phyloP scores from a whole-genome alignment of 2,888 invertebrate genomes.

The Phania funesta region DNA sequence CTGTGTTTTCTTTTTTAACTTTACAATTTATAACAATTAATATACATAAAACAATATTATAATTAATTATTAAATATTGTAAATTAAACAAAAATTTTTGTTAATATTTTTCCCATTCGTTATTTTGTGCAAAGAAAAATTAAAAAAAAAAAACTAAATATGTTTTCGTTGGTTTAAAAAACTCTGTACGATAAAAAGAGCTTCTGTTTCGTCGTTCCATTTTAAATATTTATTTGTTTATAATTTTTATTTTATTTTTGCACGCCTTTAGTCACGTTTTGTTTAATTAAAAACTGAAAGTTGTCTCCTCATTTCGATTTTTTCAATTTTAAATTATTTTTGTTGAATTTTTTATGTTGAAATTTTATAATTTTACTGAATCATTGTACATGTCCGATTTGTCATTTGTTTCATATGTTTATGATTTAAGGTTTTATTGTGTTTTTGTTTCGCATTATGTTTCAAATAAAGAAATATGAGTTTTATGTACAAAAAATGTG shows the following conservation, averaged over 20 bases:
- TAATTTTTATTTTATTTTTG: slow-evolving; percentile 66
- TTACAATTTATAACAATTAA: slow-evolving; percentile 8
- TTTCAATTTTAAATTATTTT: slow-evolving; percentile 10
- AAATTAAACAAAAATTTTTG: slow-evolving; percentile 24
- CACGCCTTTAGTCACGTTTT: slow-evolving; percentile 64
- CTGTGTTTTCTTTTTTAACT: neutral
- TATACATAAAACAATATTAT: neutral
- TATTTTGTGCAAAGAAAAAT: neutral
- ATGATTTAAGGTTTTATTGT: slow-evolving; percentile 52
- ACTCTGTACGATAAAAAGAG: slow-evolving; percentile 15
- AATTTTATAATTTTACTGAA: slow-evolving; percentile 34
- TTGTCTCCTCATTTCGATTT: slow-evolving; percentile 35
- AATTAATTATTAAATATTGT: slow-evolving; percentile 24
- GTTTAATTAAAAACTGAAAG: slow-evolving; percentile 66
- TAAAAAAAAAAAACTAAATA: neutral
- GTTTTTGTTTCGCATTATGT: slow-evolving; percentile 18
- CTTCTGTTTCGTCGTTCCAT: neutral
- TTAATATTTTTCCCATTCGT: neutral
- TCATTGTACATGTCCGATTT: slow-evolving; percentile 40
- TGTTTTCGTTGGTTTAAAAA: slow-evolving; percentile 26
- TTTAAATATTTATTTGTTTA: neutral
- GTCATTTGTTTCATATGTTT: slow-evolving; percentile 29
- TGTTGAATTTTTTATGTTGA: neutral
- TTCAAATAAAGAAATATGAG: slow-evolving; percentile 38
- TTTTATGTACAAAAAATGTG: slow-evolving; percentile 40